These are phyloP conservation scores for Myripristis murdjan DNA, from an alignment of 2,797 vertebrate species.

Conservation along the genomic window DNA sequence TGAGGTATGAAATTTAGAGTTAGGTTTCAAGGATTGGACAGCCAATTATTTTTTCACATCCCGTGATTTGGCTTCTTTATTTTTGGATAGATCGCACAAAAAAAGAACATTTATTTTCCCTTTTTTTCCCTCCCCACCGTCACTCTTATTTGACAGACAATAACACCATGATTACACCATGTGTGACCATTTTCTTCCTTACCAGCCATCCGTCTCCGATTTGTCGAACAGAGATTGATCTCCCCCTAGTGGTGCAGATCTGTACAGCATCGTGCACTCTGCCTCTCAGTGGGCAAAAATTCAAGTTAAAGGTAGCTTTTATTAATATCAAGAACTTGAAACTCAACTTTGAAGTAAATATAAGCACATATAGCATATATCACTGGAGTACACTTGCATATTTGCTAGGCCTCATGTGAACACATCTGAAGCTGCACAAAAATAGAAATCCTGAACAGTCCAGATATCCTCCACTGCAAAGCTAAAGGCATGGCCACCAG, in stretches of 20 bases:
- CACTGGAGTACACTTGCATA: constrained; percentile 30
- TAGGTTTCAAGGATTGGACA: constrained; percentile 55
- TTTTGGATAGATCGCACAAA: constrained; percentile 41
- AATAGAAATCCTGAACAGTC: constrained; percentile 69
- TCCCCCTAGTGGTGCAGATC: constrained; percentile 75
- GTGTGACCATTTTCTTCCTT: constrained; percentile 35
- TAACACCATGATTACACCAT: constrained; percentile 57
- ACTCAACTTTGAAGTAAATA: constrained; percentile 36
- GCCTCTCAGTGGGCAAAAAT: not conserved
- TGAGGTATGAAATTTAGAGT: constrained; percentile 71
- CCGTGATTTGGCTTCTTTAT: constrained; percentile 51
- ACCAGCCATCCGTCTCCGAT: constrained; percentile 29
- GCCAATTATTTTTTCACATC: constrained; percentile 40
- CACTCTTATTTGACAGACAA: constrained; percentile 47
- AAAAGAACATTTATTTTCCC: constrained; percentile 25
- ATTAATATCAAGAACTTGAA: constrained; percentile 29
- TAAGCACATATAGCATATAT: constrained; percentile 18
- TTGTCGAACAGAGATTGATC: constrained; percentile 69
- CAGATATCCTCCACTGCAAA: constrained; percentile 63
- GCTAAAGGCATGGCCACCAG: constrained; percentile 64
- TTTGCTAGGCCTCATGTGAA: constrained; percentile 40
- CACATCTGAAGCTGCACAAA: constrained; percentile 59
- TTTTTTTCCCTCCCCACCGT: constrained; percentile 32
- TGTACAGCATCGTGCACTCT: constrained; percentile 20
- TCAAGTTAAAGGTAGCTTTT: constrained; percentile 20